These are phyloP conservation scores for Chiroxiphia lanceolata DNA, from an alignment of 2,797 vertebrate genomes.

Conservation along the genomic window DNA sequence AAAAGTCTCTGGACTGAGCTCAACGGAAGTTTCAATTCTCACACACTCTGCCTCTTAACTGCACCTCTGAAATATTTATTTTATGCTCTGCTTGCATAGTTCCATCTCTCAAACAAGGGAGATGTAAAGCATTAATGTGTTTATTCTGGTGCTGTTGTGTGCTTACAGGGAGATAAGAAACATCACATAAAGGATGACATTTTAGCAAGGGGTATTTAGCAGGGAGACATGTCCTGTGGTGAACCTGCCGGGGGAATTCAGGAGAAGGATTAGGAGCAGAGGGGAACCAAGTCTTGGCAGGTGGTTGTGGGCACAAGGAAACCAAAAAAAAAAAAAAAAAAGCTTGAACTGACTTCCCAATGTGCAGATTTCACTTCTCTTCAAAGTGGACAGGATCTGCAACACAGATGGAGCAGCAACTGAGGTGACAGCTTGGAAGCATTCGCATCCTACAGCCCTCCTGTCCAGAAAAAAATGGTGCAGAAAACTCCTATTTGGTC, in stretches of 20 bases:
- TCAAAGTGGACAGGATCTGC: not conserved
- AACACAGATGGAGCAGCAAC: not conserved
- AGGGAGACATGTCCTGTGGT: not conserved
- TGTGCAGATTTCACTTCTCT: not conserved
- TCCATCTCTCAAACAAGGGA: not conserved
- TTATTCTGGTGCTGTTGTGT: not conserved
- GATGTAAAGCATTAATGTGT: not conserved
- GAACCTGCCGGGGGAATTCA: not conserved
- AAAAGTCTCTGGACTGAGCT: slow-evolving; percentile 36
- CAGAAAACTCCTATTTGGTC: not conserved
- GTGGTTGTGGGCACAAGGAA: not conserved
- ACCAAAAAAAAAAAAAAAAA: not conserved
- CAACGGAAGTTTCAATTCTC: not conserved
- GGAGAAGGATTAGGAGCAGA: not conserved
- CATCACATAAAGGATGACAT: rapidly evolving
- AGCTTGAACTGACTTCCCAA: not conserved
- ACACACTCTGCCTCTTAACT: not conserved
- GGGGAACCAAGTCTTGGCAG: not conserved
- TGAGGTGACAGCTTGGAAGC: not conserved
- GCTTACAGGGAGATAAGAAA: not conserved
- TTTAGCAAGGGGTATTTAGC: not conserved
- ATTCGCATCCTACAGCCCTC: not conserved
- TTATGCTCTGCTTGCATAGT: not conserved
- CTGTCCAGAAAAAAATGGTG: not conserved
- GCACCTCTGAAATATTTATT: not conserved